Evolutionary conservation across 2,797 vertebrate genomes (phyloP), one percentile per base, ranked within the genome.

Genomic region (Catamblyrhynchus diadema): DNA sequence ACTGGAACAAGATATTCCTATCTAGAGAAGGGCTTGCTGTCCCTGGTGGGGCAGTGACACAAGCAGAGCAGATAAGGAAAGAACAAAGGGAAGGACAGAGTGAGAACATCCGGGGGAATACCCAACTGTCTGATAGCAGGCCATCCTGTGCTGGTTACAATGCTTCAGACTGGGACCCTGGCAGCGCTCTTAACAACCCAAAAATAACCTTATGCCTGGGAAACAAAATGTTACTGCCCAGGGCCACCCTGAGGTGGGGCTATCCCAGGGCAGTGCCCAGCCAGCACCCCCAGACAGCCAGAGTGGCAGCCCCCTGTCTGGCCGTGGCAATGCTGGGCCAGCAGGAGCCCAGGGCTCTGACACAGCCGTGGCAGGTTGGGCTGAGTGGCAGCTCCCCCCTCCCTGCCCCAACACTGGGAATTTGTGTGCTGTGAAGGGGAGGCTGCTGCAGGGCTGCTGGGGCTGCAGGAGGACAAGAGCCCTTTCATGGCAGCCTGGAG

Each of bases 401-500:
- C 70, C 42, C 66, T 1, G 0, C 23, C 70, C 47, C 81, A 73
- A 93, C 82, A 90, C 85, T 90, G 86, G 41, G 69, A 90, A 90
- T 78, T 78, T 95, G 90, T 95, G 90, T 78, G 45, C 84, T 37
- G 51, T 1, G 1, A 33, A 71, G 19, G 37, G n/a, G 51, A 51
- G 84, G 81, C 35, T 0, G 2, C 71, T 6, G 5, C 9, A 6
- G 42, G 7, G 72, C 90, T 82, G 56, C 61, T 1, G 13, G 61
- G 28, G 72, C 83, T 78, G 74, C 60, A 19, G 79, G 56, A 86
- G 82, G 65, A 96, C 93, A 96, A 95, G 72, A 86, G 92, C 80
- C 65, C 69, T 95, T 95, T 96, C 90, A 95, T 86, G 53, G 27
- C 35, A 48, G 53, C 23, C 83, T 11, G 4, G 48, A 61, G 56